Evolutionary conservation across 2,113 vertebrate species (phyloP), one percentile per base, ranked within the genome.

Genomic region (Syngnathus floridae): DNA sequence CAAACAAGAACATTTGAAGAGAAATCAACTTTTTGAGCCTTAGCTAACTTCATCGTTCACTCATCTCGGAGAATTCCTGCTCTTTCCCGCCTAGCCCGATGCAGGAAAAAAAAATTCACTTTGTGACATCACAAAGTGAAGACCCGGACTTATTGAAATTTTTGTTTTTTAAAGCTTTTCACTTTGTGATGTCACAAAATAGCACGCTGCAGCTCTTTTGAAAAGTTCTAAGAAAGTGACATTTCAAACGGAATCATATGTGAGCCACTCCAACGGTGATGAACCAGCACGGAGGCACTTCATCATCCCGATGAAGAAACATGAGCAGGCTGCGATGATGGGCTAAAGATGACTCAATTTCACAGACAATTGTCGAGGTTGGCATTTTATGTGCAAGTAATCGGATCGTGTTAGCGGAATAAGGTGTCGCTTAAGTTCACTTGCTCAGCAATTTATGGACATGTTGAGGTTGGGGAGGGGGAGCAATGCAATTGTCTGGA

Each of bases 1-100:
- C 7, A 73, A 87, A 88, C 84, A 73, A 31, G 3, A 89, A 86
- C 55, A 4, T 49, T 62, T 40, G 6, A 73, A 82, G 75, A 67
- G 78, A 67, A 31, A 31, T 31, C 26, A 31, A 31, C 26, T 31
- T 31, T 31, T 31, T 3, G 26, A 31, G 26, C 26, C 26, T 31
- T 31, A 31, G 26, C 26, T 31, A 31, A 31, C 26, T 31, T 67
- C 78, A 84, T 83, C 43, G 84, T 88, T 88, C 83, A 63, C 70
- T 69, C 84, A 73, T 54, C 66, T 31, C 26, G 26, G 26, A 31
- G 26, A 2, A 31, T 31, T 31, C 3, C 3, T 31, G 26, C 26
- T 26, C 26, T 26, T 26, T 26, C 26, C 26, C 26, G 26, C 26
- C 26, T 2, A 1, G 26, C 26, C 26, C 26, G 26, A 26, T 26